A percentile compares a stretch with the other conserved stretches of the same genome.
These are phyloP conservation scores for Furcifer pardalis DNA, from an alignment of 2,797 vertebrate species.

Conservation along the genomic window DNA sequence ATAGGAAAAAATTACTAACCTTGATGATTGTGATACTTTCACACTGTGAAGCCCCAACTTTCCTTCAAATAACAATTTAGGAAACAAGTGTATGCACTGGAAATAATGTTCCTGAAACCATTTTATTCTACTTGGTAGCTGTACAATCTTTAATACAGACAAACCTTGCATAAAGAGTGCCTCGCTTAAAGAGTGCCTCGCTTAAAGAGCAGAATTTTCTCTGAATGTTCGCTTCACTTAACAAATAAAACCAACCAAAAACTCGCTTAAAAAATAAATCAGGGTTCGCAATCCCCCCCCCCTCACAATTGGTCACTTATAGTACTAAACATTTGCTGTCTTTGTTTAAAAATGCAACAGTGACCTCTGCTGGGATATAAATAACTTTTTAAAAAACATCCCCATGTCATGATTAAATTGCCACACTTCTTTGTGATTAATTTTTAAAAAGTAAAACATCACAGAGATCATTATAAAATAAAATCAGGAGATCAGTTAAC, in stretches of 20 bases:
- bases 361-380: constrained; percentile 20
- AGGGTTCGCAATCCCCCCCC: too few relatives aligned
- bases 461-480: not conserved
- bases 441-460: not conserved
- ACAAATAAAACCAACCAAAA: too few relatives aligned
- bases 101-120: not conserved
- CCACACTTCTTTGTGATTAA: not conserved
- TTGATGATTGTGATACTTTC: not conserved
- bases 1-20: not conserved
- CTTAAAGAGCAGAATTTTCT: too few relatives aligned
- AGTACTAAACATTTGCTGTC: not conserved
- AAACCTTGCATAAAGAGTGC: too few relatives aligned
- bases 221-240: too few relatives aligned
- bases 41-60: not conserved
- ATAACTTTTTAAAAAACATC: not conserved
- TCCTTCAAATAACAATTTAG: not conserved
- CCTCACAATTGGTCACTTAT: too few relatives aligned
- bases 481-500: not conserved
- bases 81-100: not conserved
- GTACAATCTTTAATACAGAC: not conserved
- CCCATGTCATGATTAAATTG: not conserved
- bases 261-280: too few relatives aligned
- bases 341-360: constrained; percentile 5
- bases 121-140: not conserved
- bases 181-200: too few relatives aligned